Conservation (phyloP, 2,888 invertebrate species). For the Protodeltote pygarga region DNA sequence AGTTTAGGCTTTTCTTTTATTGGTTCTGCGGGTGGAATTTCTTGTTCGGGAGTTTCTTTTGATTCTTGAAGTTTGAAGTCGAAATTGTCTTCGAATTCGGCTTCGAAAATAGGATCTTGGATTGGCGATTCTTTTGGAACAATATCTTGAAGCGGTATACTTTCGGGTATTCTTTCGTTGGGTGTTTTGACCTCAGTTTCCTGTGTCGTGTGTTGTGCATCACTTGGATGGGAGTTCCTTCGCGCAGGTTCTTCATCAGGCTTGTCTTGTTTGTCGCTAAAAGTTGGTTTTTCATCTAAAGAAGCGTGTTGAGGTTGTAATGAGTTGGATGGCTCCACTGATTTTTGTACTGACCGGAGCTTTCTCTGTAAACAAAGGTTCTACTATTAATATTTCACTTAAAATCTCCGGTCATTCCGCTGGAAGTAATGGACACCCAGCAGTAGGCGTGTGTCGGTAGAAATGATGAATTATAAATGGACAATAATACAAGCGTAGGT, state of each 20-base stretch:
- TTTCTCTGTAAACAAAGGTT: conserved; percentile 86
- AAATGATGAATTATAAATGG: no score
- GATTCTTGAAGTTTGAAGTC: conserved; percentile 62
- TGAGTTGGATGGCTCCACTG: conserved; percentile 77
- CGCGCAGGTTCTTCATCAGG: conserved; percentile 62
- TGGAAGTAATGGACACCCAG: no score
- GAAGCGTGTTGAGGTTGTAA: conserved; percentile 69
- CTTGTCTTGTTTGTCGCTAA: conserved; percentile 42
- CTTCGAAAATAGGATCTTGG: conserved; percentile 68
- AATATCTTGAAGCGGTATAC: conserved; percentile 54
- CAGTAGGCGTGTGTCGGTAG: no score
- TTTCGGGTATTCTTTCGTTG: no score
- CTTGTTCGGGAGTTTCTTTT: conserved; percentile 59
- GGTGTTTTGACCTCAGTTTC: conserved; percentile 55
- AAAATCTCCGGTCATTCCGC: no score
- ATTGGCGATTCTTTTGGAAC: conserved; percentile 55
- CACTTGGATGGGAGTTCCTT: conserved; percentile 52
- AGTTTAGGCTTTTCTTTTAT: conserved; percentile 81
- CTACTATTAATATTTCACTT: no score
- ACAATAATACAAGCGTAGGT: no score
- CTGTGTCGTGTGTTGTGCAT: conserved; percentile 40
- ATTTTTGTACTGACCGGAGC: conserved; percentile 88
- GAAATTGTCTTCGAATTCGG: conserved; percentile 72
- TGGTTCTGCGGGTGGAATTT: conserved; percentile 56
- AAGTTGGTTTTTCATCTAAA: conserved; percentile 75